Conservation (phyloP, 2,888 invertebrate genomes). For the Eristalis tenax region DNA sequence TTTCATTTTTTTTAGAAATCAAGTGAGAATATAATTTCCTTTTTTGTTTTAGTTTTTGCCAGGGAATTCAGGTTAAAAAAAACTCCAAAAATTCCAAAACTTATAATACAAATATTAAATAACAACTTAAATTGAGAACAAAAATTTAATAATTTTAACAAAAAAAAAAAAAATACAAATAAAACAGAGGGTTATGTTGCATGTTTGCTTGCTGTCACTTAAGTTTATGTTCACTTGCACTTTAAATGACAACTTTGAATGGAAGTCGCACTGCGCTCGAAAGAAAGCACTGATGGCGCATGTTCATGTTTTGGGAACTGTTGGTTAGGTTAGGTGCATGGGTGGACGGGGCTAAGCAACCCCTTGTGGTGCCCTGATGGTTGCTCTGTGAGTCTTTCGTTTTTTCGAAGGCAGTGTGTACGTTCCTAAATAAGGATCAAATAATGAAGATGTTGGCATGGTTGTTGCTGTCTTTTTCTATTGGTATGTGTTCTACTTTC, state of each 20-base stretch:
- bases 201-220: neutral
- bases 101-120: neutral
- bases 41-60: neutral
- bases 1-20: neutral
- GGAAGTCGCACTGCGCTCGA: neutral
- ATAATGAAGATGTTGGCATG: too few species aligned
- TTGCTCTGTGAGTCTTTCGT: too few species aligned
- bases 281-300: too few species aligned
- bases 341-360: too few species aligned
- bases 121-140: neutral
- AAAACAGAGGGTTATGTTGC: neutral
- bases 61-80: neutral
- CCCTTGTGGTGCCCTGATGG: too few species aligned
- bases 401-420: too few species aligned
- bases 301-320: too few species aligned
- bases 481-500: too few species aligned
- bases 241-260: neutral
- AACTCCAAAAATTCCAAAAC: neutral
- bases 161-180: neutral
- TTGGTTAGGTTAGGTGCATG: too few species aligned
- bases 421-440: too few species aligned
- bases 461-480: too few species aligned
- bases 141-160: neutral
- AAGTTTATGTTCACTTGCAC: neutral
- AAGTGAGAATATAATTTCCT: neutral